Percentiles rank a stretch among this genome's conserved stretches.
Conservation (phyloP, 2,113 vertebrate genomes). For the Prietella phreatophila region DNA sequence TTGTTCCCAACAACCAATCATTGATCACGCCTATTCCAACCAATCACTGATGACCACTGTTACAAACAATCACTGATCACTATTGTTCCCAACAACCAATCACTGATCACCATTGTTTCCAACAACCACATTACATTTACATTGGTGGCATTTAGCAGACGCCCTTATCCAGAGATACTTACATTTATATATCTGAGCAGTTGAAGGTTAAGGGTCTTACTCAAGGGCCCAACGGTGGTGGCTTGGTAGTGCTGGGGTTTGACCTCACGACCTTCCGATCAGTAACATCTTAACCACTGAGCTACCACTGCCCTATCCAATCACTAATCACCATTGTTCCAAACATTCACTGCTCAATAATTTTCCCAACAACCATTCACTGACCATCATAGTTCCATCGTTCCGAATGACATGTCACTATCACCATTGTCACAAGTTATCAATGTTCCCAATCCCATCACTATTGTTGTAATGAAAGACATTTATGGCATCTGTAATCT, state of each 20-base stretch:
- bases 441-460: background rate
- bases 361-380: background rate
- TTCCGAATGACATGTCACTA: background rate
- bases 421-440: background rate
- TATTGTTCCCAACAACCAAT: background rate
- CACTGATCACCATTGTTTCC: background rate
- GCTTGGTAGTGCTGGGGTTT: no score
- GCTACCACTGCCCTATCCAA: background rate
- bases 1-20: background rate
- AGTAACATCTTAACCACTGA: no score
- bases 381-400: background rate
- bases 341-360: background rate
- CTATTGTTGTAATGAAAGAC: background rate
- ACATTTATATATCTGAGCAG: no score
- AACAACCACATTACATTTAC: background rate
- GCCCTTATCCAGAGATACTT: no score
- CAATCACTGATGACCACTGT: background rate
- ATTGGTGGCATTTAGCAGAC: background rate
- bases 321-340: background rate
- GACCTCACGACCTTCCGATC: no score
- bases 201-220: no score
- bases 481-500: background rate
- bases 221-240: no score
- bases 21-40: no score
- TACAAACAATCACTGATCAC: background rate